Evolutionary conservation across 2,113 vertebrate species (phyloP).

Genomic region (Mohoua ochrocephala): DNA sequence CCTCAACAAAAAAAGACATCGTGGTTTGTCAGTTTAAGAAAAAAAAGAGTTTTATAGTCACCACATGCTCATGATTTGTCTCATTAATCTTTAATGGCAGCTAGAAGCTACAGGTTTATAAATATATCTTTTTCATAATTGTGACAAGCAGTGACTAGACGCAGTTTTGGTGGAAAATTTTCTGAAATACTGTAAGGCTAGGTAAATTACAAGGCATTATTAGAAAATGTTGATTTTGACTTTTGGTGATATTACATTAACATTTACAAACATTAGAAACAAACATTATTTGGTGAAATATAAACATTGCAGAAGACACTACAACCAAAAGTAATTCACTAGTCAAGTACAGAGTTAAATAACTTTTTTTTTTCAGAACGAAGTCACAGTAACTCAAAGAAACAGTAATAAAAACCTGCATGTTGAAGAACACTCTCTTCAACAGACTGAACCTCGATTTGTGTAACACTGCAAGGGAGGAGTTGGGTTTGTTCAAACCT

Average conservation of each 20-base stretch:
- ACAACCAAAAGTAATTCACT: background rate
- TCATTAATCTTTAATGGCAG: slow-evolving; percentile 56
- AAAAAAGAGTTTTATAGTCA: background rate
- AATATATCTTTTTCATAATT: slow-evolving; percentile 9
- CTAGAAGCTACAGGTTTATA: slow-evolving; percentile 47
- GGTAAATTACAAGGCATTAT: slow-evolving; percentile 62
- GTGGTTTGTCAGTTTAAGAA: background rate
- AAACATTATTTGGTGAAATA: slow-evolving; percentile 12
- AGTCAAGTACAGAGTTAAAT: background rate
- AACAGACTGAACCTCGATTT: background rate
- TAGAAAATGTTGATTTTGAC: slow-evolving; percentile 12
- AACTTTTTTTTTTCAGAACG: background rate
- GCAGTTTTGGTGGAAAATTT: slow-evolving; percentile 29
- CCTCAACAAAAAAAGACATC: background rate
- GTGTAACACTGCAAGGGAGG: background rate
- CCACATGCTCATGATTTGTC: background rate
- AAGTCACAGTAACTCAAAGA: background rate
- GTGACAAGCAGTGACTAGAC: slow-evolving; percentile 40
- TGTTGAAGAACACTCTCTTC: background rate
- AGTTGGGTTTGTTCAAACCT: background rate
- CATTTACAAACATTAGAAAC: slow-evolving; percentile 23
- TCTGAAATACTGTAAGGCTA: slow-evolving; percentile 57
- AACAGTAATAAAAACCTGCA: background rate
- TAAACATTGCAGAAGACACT: background rate
- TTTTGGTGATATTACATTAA: background rate